Percentiles rank a stretch among this genome's conserved stretches.
phyloP scores from a whole-genome alignment of 2,888 invertebrate genomes.

The Malthinus seriepunctatus region DNA sequence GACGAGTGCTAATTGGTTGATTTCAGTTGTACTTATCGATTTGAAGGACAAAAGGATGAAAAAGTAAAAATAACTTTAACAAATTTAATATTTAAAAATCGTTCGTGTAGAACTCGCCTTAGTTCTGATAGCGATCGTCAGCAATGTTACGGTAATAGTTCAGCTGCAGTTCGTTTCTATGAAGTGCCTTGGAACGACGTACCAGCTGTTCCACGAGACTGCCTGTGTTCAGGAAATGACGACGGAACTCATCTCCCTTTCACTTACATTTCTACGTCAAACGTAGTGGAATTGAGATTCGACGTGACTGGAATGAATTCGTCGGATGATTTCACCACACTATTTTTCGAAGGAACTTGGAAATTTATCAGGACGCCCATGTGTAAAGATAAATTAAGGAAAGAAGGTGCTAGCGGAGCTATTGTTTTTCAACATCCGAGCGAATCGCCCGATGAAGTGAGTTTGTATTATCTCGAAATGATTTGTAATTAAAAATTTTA shows the following conservation, averaged over 20 bases:
- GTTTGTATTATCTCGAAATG: slow-evolving; percentile 17
- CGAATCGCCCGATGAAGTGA: slow-evolving; percentile 45
- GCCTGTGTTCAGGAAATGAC: slow-evolving; percentile 69
- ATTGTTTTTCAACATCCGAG: slow-evolving; percentile 61
- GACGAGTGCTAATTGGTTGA: not conserved
- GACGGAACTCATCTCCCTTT: slow-evolving; percentile 59
- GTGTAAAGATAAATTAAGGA: slow-evolving; percentile 71
- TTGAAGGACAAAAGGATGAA: slow-evolving; percentile 83
- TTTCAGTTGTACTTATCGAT: slow-evolving; percentile 80
- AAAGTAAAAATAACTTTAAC: slow-evolving; percentile 76
- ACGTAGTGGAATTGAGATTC: slow-evolving; percentile 80
- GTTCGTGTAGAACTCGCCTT: slow-evolving; percentile 61
- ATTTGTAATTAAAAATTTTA: slow-evolving; percentile 12
- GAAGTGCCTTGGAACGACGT: slow-evolving; percentile 76
- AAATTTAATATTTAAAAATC: slow-evolving; percentile 63
- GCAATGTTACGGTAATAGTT: slow-evolving; percentile 71
- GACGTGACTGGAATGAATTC: slow-evolving; percentile 83
- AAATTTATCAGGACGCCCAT: slow-evolving; percentile 74
- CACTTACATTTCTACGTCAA: slow-evolving; percentile 75
- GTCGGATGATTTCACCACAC: slow-evolving; percentile 80
- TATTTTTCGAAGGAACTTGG: slow-evolving; percentile 83
- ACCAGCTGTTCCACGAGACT: slow-evolving; percentile 75
- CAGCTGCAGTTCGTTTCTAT: slow-evolving; percentile 72
- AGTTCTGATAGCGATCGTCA: slow-evolving; percentile 70
- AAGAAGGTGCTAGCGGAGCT: slow-evolving; percentile 78